Base-by-base conservation (phyloP, 2,888 invertebrate genomes). In the Melinopterus prodromus region DNA sequence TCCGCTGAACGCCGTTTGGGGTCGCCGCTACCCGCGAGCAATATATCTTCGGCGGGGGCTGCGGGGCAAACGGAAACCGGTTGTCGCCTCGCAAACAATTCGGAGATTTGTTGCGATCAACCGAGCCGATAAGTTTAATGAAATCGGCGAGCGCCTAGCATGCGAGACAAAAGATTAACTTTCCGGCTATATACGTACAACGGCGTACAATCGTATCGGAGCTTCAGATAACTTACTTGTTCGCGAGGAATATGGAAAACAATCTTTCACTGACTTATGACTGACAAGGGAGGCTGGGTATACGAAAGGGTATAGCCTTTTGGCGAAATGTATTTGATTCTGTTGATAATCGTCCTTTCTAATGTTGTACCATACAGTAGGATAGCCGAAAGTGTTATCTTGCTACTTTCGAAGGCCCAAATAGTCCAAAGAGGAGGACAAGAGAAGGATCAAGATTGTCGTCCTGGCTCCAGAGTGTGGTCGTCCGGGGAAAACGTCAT, bases 1-100 rank as follows among this genome's bases (percentile, higher is more conserved):
- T 53, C 53, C 53, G 53, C 53, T 12, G 53, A 53, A 53, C 53
- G 53, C 53, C 53, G 53, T 53, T 53, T 53, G 53, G 53, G 53
- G 53, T 53, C 74, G n/a, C 14, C 16, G 37, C 35, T 26, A 74
- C 36, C 37, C 35, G 71, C 71, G 37, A 74, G 35, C 35, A 74
- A 74, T n/a, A 16, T 74, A 74, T 74, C 37, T 74, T 36, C 35
- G 26, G 74, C n/a, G 37, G 35, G 37, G 15, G n/a, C 15, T 26
- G 74, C 35, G 14, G 35, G 74, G 37, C 35, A 74, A 72, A 74
- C 15, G 35, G 37, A 16, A 74, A 26, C 14, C 37, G 74, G 14
- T 74, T 53, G 53, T 53, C 53, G 53, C 53, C 53, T 12, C 53
- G 53, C 53, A 53, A 53, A 53, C 53, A 53, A 53, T 53, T 53